Base-by-base conservation (phyloP, 2,888 invertebrate species). In the Chironomus tentans region DNA sequence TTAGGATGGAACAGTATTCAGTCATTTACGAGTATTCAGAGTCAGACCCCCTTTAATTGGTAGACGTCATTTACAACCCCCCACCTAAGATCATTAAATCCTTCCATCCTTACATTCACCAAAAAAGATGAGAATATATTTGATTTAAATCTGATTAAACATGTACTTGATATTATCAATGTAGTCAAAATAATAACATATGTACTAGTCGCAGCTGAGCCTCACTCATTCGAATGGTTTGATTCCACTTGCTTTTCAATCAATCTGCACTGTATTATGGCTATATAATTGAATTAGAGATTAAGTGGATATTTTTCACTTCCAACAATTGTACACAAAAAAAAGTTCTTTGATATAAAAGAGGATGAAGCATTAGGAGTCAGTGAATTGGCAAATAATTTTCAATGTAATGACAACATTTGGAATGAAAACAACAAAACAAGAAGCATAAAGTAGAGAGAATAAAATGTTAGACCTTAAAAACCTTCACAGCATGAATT, bases 1-100 rank as follows among this genome's bases (percentile, higher is more conserved):
- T n/a, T n/a, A n/a, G n/a, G n/a, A n/a, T n/a, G n/a, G n/a, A n/a
- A n/a, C n/a, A n/a, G n/a, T n/a, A n/a, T n/a, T n/a, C n/a, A n/a
- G n/a, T n/a, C n/a, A n/a, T n/a, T n/a, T n/a, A n/a, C n/a, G n/a
- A n/a, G n/a, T n/a, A n/a, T n/a, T n/a, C n/a, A n/a, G n/a, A n/a
- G n/a, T n/a, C n/a, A n/a, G n/a, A n/a, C n/a, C n/a, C n/a, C n/a
- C n/a, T n/a, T n/a, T n/a, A n/a, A n/a, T n/a, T n/a, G n/a, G n/a
- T n/a, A n/a, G 24, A 28, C 6, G 1, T 28, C 28, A 28, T 6
- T 28, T 28, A 1, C 38, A 38, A 10, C 38, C 38, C 38, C 38
- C 38, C 5, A 28, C 28, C 3, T 38, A 38, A 71, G 22, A 15
- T 50, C 71, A 56, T 56, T 71, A 71, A 71, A 71, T 71, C 56